Evolutionary conservation across 2,888 invertebrate species (phyloP).

Genomic region (Endotricha flammealis): DNA sequence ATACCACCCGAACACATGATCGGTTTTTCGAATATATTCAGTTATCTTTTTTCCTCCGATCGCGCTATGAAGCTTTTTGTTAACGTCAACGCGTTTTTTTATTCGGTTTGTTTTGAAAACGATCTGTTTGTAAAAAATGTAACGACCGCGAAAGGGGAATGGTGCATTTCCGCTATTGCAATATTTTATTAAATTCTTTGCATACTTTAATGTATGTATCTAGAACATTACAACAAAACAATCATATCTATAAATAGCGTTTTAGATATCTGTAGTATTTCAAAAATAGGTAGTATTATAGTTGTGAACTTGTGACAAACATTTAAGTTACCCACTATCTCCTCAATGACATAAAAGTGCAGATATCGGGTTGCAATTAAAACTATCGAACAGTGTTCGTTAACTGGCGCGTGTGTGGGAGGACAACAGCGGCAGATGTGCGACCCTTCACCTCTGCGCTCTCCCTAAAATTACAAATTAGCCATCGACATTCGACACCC

Average conservation of each 20-base stretch:
- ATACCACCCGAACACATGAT: slow-evolving; percentile 73
- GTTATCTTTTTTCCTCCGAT: slow-evolving; percentile 47
- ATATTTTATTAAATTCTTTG: slow-evolving; percentile 3
- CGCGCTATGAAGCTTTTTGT: slow-evolving; percentile 24
- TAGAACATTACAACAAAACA: background rate
- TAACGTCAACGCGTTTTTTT: slow-evolving; percentile 26
- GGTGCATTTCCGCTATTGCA: slow-evolving; percentile 10
- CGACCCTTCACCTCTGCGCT: slow-evolving; percentile 56
- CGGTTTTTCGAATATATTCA: slow-evolving; percentile 61
- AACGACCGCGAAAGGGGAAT: slow-evolving; percentile 13
- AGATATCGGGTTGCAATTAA: slow-evolving; percentile 75
- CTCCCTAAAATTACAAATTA: slow-evolving; percentile 58
- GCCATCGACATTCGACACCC: slow-evolving; percentile 45
- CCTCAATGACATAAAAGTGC: slow-evolving; percentile 39
- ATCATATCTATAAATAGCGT: too few relatives aligned
- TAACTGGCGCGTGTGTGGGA: slow-evolving; percentile 57
- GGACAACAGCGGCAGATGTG: slow-evolving; percentile 70
- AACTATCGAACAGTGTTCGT: slow-evolving; percentile 61
- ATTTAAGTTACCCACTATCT: too few relatives aligned
- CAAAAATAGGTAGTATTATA: too few relatives aligned
- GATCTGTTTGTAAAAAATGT: slow-evolving; percentile 19
- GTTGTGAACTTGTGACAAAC: too few relatives aligned
- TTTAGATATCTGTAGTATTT: too few relatives aligned
- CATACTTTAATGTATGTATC: background rate
- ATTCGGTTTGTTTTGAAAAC: slow-evolving; percentile 23